Evolutionary conservation across 2,113 vertebrate species (phyloP).

Genomic region (Stigmatopora argus): DNA sequence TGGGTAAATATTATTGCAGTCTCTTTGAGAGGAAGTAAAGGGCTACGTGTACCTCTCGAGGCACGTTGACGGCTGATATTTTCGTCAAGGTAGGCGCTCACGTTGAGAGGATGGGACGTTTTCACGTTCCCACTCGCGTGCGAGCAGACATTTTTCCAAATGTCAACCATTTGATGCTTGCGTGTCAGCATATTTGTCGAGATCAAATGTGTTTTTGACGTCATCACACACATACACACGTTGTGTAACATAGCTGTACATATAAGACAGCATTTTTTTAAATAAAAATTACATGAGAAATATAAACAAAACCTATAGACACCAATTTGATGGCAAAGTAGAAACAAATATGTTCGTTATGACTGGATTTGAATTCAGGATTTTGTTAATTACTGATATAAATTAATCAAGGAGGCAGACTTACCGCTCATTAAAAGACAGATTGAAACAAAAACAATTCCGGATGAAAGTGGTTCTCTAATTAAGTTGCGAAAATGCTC

Average conservation of each 20-base stretch:
- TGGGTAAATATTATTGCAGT: conserved; percentile 62
- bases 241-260: no score
- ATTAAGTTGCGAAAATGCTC: conserved; percentile 21
- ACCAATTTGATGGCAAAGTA: no score
- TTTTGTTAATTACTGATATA: conserved; percentile 14
- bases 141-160: conserved; percentile 19
- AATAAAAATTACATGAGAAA: no score
- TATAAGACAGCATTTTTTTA: no score
- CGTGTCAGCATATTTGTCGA: conserved; percentile 31
- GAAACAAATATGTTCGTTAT: no score
- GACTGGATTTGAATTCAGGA: not conserved
- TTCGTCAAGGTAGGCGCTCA: conserved; percentile 12
- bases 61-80: conserved; percentile 45
- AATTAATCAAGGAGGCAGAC: conserved; percentile 26
- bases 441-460: conserved; percentile 13
- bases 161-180: conserved; percentile 35
- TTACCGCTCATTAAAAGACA: conserved; percentile 29
- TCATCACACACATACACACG: not conserved
- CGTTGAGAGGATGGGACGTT: conserved; percentile 15
- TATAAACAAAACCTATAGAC: no score
- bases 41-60: conserved; percentile 31
- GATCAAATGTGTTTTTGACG: conserved; percentile 23
- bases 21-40: conserved; percentile 47
- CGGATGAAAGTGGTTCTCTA: conserved; percentile 19
- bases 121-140: not conserved